A percentile compares a stretch with the other conserved stretches of the same genome.
These are phyloP conservation scores for Poeciliopsis paucimaculata DNA, from an alignment of 2,797 vertebrate species.

Conservation along the genomic window DNA sequence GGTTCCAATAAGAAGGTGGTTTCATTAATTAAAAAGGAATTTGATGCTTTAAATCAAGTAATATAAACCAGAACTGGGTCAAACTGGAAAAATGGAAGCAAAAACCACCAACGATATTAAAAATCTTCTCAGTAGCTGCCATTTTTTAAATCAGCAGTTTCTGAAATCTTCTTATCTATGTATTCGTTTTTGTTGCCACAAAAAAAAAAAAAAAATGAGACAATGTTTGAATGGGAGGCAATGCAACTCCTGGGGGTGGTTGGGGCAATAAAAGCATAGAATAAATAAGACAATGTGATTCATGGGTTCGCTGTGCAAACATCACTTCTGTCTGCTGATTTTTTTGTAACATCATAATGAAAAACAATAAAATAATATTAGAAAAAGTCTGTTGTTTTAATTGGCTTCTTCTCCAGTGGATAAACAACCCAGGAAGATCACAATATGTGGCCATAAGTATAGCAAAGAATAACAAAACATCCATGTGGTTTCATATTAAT, in stretches of 20 bases:
- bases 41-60: constrained; percentile 16
- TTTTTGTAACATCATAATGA: background rate
- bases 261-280: background rate
- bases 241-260: background rate
- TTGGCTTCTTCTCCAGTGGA: background rate
- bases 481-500: background rate
- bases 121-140: background rate
- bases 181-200: background rate
- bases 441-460: background rate
- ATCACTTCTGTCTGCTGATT: background rate
- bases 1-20: background rate
- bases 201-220: background rate
- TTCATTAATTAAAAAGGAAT: background rate
- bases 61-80: constrained; percentile 35
- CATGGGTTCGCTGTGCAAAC: background rate
- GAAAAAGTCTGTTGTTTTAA: background rate
- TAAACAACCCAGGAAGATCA: background rate
- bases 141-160: background rate
- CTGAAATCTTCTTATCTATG: background rate
- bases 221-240: background rate
- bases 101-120: background rate
- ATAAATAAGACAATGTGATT: background rate
- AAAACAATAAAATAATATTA: background rate
- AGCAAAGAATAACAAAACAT: background rate
- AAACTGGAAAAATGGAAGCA: constrained; percentile 10